Conservation (phyloP, 2,797 vertebrate species). For the Anniella stebbinsi region DNA sequence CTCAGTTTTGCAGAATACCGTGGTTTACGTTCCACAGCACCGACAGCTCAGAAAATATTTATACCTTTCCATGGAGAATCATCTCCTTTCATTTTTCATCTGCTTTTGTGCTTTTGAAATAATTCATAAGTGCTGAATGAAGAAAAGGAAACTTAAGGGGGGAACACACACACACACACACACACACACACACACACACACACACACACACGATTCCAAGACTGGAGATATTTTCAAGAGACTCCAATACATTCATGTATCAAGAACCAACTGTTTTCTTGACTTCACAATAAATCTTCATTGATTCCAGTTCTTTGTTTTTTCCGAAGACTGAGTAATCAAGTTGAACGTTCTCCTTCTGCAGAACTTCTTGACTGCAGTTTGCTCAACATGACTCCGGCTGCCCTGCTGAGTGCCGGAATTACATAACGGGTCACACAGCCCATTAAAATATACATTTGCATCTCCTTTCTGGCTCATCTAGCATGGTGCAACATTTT, state of each 20-base stretch:
- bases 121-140: not conserved
- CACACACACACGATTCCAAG: not conserved
- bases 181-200: too few species aligned
- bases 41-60: constrained; percentile 12
- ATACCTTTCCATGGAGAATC: not conserved
- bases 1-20: not conserved
- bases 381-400: constrained; percentile 43
- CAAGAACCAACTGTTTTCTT: constrained; percentile 19
- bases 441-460: constrained; percentile 43
- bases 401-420: constrained; percentile 42
- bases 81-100: not conserved
- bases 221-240: not conserved
- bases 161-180: too few species aligned
- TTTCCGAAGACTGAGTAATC: constrained; percentile 44
- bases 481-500: not conserved
- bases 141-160: not conserved
- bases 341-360: constrained; percentile 26
- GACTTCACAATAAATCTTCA: constrained; percentile 18
- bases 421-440: constrained; percentile 42
- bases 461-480: constrained; percentile 44
- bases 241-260: not conserved
- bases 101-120: constrained; percentile 25
- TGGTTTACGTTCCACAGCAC: constrained; percentile 28
- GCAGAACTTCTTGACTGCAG: constrained; percentile 9
- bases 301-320: constrained; percentile 34